A percentile compares a stretch with the other conserved stretches of the same genome.
Conservation (phyloP, 2,888 invertebrate genomes). For the Homarus gammarus region DNA sequence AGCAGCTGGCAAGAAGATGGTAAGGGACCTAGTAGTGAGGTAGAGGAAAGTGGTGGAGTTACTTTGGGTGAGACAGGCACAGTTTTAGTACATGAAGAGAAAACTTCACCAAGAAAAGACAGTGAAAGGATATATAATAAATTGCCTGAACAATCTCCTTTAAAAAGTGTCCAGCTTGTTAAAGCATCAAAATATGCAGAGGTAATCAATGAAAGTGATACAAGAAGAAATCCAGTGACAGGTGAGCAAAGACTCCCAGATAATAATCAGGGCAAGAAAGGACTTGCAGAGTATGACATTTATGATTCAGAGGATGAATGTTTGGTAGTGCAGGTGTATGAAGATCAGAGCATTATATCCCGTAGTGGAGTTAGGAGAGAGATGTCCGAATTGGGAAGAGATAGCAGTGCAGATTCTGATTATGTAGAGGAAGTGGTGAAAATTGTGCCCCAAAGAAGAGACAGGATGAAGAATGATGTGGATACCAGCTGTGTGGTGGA, state of each 20-base stretch:
- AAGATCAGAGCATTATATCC: constrained; percentile 2
- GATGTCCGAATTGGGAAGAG: background rate
- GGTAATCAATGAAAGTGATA: background rate
- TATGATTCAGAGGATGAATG: constrained; percentile 55
- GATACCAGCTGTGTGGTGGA: background rate
- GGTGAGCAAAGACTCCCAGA: background rate
- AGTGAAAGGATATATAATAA: background rate
- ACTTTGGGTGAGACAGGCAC: background rate
- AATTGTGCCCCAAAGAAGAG: constrained; percentile 40
- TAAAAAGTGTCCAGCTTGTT: background rate
- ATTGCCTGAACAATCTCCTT: background rate
- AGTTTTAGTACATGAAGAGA: background rate
- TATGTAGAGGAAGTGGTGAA: constrained; percentile 23
- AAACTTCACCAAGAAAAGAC: background rate
- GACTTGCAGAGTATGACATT: background rate
- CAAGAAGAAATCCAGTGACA: too few relatives aligned
- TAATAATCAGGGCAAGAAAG: background rate
- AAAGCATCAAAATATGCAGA: background rate
- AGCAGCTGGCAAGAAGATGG: background rate
- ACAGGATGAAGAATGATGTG: background rate
- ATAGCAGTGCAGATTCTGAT: constrained; percentile 2
- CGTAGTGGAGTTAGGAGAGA: background rate
- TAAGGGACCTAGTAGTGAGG: background rate
- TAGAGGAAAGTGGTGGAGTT: background rate
- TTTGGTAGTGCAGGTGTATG: constrained; percentile 53